Evolutionary conservation across 2,888 invertebrate genomes (phyloP), one percentile per base, ranked within the genome.

Genomic region (Ceriagrion tenellum): DNA sequence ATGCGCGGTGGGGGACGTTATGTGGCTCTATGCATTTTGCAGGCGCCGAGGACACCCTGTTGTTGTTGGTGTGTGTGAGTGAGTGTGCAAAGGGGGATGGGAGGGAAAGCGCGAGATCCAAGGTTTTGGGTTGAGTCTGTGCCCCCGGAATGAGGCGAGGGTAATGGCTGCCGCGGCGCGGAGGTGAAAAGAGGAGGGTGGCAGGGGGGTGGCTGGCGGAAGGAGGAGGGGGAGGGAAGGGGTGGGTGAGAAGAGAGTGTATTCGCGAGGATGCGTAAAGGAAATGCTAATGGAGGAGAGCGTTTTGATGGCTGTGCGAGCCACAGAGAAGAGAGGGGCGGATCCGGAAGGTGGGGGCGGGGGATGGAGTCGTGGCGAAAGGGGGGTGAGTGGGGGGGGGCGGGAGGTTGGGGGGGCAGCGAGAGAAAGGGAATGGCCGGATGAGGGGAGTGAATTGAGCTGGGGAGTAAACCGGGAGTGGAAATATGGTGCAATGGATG

Each of bases 221-320:
- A 16, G 16, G 59, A 20, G 16, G 59, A 3, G 59, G 20, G 59
- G 59, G 20, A 12, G 59, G 59, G 59, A 56, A 56, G 56, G 91
- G n/a, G 63, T 63, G 16, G 69, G n/a, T 8, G n/a, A 13, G 69
- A 10, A 91, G 59, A 35, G 59, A 91, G 56, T 10, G 35, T 12
- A 20, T 40, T 30, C 47, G 88, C 69, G 26, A n/a, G 69, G 26
- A n/a, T 69, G n/a, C 59, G 59, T 59, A 59, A 59, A 91, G 91
- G 69, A 93, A 93, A 74, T 93, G 93, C 93, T 93, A 93, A 93
- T 93, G 93, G 93, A 40, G 69, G 26, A 23, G 63, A 69, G 93
- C 40, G 69, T 35, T 63, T 93, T 93, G 93, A 74, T 93, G 69
- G 91, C 35, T 63, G 40, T 56, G 40, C 30, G 18, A 40, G 63